Conservation (phyloP, 2,888 invertebrate genomes). For the Hydrotaea cyrtoneurina region DNA sequence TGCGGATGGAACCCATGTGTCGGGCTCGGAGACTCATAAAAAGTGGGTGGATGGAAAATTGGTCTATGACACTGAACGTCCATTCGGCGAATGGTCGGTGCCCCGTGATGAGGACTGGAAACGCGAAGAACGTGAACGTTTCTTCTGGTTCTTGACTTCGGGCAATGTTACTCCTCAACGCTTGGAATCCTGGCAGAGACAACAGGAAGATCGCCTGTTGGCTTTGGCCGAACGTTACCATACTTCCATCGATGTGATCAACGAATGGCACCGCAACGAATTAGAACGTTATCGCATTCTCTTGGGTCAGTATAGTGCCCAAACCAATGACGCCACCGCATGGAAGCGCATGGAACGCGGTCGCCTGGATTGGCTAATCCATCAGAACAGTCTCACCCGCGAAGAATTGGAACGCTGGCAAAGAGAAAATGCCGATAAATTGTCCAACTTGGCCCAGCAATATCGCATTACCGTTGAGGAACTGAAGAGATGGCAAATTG, state of each 20-base stretch:
- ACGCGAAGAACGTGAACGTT: conserved; percentile 77
- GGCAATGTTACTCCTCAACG: conserved; percentile 70
- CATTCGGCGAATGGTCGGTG: conserved; percentile 75
- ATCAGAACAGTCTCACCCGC: conserved; percentile 76
- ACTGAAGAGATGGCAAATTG: conserved; percentile 76
- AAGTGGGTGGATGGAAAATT: conserved; percentile 78
- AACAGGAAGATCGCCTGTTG: conserved; percentile 77
- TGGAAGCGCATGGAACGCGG: conserved; percentile 77
- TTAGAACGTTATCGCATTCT: conserved; percentile 74
- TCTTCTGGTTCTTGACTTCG: conserved; percentile 77
- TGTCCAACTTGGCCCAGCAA: conserved; percentile 71
- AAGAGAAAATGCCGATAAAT: conserved; percentile 72
- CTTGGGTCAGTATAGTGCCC: conserved; percentile 74
- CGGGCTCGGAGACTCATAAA: conserved; percentile 75
- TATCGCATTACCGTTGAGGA: conserved; percentile 74
- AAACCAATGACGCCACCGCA: conserved; percentile 71
- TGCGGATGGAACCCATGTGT: conserved; percentile 75
- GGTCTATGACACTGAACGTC: conserved; percentile 75
- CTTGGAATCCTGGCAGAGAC: conserved; percentile 76
- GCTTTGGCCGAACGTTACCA: conserved; percentile 75
- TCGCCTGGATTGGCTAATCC: conserved; percentile 78
- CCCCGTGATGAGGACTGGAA: conserved; percentile 78
- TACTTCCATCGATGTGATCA: conserved; percentile 73
- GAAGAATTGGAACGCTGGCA: conserved; percentile 79
- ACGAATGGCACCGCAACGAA: conserved; percentile 77